Base-by-base conservation (phyloP, 2,797 vertebrate genomes). In the Furcifer pardalis region DNA sequence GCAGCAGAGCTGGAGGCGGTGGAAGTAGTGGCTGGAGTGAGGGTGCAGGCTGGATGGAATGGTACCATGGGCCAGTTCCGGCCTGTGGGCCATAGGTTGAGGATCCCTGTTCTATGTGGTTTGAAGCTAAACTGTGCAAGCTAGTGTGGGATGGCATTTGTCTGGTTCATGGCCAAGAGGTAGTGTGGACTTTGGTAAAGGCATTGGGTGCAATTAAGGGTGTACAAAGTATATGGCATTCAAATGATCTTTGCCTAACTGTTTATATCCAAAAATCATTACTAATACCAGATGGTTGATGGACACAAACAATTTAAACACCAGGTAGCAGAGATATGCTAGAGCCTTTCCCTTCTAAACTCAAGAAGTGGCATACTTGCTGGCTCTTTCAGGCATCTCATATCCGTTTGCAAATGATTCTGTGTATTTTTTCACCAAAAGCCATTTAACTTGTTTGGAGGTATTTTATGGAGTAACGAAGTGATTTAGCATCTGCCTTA, bases 241-340 rank as follows among this genome's bases (percentile, higher is more conserved):
- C 62, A 66, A 78, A 65, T 52, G 66, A 59, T 40, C 79, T 77
- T 81, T 84, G 72, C 89, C 90, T 77, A 89, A 89, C 88, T 89
- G 90, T 93, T 92, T 76, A 68, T 77, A 42, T 60, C 86, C 52
- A 56, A 84, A 87, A 90, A 52, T 52, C 30, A 75, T 75, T 69
- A 49, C 72, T 74, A 8, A 1, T 88, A 86, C 65, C 84, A 88
- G 72, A 74, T 69, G 79, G 81, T 9, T 89, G 82, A 23, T 60
- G 69, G 35, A 40, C 0, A 0, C 44, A 86, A 63, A 71, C 63
- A 19, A 46, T 87, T 71, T 89, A 77, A 83, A 89, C 66, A 83
- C 6, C 77, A 89, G 63, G 86, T 88, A 46, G 40, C 37, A 80
- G 44, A 78, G 82, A 37, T 65, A 87, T 65, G 7, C 83, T 84